Evolutionary conservation across 1,140 invertebrate species (phyloP).

Genomic region (Drosophila baimaii): DNA sequence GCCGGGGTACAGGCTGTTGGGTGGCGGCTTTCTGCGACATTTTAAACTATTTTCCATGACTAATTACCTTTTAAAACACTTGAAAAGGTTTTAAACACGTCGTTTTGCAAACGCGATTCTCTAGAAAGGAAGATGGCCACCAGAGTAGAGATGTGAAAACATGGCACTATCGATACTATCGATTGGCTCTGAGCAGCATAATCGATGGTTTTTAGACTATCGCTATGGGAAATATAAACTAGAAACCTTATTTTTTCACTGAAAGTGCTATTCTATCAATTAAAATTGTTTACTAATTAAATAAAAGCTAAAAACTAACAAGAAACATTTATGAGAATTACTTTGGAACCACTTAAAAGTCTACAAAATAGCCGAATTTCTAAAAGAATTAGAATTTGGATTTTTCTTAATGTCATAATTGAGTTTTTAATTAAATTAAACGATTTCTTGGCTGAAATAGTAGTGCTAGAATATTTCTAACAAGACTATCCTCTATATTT

Average conservation of each 20-base stretch:
- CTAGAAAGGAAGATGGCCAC: conserved; percentile 79
- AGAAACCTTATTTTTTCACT: background rate
- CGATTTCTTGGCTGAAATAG: too few species aligned
- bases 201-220: background rate
- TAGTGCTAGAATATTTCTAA: background rate
- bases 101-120: conserved; percentile 80
- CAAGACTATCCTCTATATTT: background rate
- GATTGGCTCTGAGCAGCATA: background rate
- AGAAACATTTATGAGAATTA: background rate
- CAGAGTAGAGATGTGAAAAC: conserved; percentile 1
- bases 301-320: background rate
- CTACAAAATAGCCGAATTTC: background rate
- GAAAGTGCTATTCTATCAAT: too few species aligned
- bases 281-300: background rate
- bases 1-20: background rate
- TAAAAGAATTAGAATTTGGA: background rate
- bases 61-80: conserved; percentile 84
- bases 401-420: too few species aligned
- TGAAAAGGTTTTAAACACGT: conserved; percentile 84
- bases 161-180: conserved; percentile 6
- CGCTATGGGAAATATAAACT: background rate
- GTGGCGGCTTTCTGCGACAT: conserved; percentile 12
- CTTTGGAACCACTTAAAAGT: accelerated
- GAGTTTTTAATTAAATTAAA: too few species aligned
- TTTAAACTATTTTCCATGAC: conserved; percentile 31